Base-by-base conservation (phyloP, 2,888 invertebrate genomes). In the Papilio gigon region DNA sequence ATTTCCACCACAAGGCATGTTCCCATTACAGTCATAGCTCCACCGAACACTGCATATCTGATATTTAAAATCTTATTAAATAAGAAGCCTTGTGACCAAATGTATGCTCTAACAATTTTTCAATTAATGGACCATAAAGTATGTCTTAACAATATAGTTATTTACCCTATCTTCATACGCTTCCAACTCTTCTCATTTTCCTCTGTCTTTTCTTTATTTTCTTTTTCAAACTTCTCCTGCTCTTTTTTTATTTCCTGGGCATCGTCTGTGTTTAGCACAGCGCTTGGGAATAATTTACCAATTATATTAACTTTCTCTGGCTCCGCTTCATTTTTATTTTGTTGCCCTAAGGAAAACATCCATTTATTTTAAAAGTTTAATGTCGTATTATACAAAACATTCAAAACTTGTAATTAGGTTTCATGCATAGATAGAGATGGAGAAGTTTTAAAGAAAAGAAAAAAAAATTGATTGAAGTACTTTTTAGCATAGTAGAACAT, bases 101-200 rank as follows among this genome's bases (percentile, higher is more conserved):
- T n/a, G n/a, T n/a, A n/a, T n/a, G n/a, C n/a, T n/a, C n/a, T n/a
- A n/a, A n/a, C n/a, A n/a, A 20, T 42, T 44, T 50, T 3, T 9
- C 9, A n/a, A 20, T n/a, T n/a, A 47, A 4, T 33, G 33, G 33
- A n/a, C n/a, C 6, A 4, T 2, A 9, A 20, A 44, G 17, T 42
- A 42, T 4, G 17, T 20, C 2, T 42, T 1, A 44, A 44, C 9
- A 20, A 20, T 8, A 0, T 44, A 56, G 20, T n/a, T 58, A n/a
- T 73, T 75, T 82, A 94, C 94, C 94, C 94, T 66, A 94, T 92
- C 83, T 96, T 96, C 94, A 95, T 95, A 73, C 94, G 93, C 74
- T 92, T 94, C 94, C 95, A 95, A 75, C 95, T 94, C 65, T 94
- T 94, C 76, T 95, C 94, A 79, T 95, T 93, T 77, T 94, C 94